Percentiles rank a stretch among this genome's conserved stretches.
Conservation (phyloP, 2,888 invertebrate genomes). For the Dolomedes plantarius region DNA sequence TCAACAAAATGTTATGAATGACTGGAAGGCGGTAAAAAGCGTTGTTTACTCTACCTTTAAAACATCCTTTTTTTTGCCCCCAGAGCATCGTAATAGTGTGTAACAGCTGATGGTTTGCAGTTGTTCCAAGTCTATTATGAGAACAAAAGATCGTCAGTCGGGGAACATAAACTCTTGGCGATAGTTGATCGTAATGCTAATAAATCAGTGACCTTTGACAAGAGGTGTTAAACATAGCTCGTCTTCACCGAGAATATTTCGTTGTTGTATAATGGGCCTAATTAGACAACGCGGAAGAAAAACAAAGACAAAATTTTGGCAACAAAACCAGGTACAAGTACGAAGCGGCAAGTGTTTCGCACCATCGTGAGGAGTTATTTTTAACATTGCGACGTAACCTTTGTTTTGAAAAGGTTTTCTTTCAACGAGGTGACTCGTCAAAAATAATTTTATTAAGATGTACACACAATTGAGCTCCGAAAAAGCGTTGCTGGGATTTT, state of each 20-base stretch:
- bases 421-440: no score
- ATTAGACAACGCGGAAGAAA: constrained; percentile 21
- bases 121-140: constrained; percentile 52
- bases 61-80: background rate
- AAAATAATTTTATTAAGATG: no score
- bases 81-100: constrained; percentile 30
- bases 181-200: constrained; percentile 29
- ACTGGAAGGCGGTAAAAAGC: constrained; percentile 14
- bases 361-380: background rate
- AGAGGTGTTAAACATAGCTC: constrained; percentile 46
- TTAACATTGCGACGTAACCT: background rate
- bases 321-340: background rate
- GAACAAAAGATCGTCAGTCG: constrained; percentile 30
- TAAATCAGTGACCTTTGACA: constrained; percentile 40
- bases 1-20: constrained; percentile 45
- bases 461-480: no score
- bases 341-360: background rate
- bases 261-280: constrained; percentile 1
- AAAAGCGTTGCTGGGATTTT: no score
- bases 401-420: no score
- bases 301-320: no score
- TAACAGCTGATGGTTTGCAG: constrained; percentile 48
- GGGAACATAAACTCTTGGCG: constrained; percentile 20
- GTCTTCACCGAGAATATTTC: constrained; percentile 12
- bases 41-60: constrained; percentile 26